Base-by-base conservation (phyloP, 1,140 invertebrate species). In the Drosophila pallidifrons region DNA sequence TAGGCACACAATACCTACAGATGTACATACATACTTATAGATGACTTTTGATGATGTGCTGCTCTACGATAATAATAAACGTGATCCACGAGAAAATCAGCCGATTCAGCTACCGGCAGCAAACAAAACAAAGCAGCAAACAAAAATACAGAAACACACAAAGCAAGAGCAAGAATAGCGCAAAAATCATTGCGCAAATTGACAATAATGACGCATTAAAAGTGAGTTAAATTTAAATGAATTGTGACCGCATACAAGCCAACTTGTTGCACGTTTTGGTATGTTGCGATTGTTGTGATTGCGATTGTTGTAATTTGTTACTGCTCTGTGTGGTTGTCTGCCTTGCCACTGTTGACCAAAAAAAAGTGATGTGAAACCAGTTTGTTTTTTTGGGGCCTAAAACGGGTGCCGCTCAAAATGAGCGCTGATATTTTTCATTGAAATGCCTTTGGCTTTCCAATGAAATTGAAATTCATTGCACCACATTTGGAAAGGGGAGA, bases 171-270 rank as follows among this genome's bases (percentile, higher is more conserved):
- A 46, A 59, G 5, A 41, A 67, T 13, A 59, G 51, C 28, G 7
- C 4, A 47, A 7, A 64, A 71, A 68, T 38, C 46, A 32, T 75
- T 79, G 79, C 66, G 57, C 65, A 66, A 77, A 77, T 70, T 67
- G 68, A 54, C 67, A 79, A 85, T 86, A 79, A 87, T 87, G 83
- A 88, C 77, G 82, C 76, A 82, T 88, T 88, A 69, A 82, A 79
- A 67, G 66, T 46, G 51, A 79, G 82, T 88, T 86, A 65, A 82
- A 79, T 86, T 70, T 58, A 65, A 76, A 58, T 70, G 55, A 47
- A 59, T 51, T 55, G 15, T 60, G 49, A 28, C 5, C n/a, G 41
- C 45, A 51, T 15, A 45, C 15, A 16, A 66, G 69, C 66, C 35
- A 60, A 87, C 83, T 88, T 82, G 83, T 82, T 75, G 79, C 72